Conservation (phyloP, 2,113 vertebrate species). For the Lasiurus cinereus region DNA sequence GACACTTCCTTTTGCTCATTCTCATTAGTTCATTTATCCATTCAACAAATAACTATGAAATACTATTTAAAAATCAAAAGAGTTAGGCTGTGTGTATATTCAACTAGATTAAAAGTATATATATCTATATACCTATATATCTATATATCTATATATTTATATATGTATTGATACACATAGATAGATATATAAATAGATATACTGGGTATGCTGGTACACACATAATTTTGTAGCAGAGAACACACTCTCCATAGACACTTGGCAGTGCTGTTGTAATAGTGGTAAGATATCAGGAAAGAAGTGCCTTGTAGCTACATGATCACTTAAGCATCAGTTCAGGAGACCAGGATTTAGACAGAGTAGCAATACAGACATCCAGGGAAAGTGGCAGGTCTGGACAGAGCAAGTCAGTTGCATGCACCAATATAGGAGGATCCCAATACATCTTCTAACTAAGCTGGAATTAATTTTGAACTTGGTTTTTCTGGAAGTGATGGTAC, state of each 20-base stretch:
- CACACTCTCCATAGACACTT: not conserved
- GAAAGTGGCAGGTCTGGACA: not conserved
- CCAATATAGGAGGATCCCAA: not conserved
- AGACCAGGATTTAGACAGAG: not conserved
- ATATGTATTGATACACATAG: no score
- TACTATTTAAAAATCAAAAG: conserved; percentile 1
- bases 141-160: no score
- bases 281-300: not conserved
- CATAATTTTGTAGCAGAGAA: not conserved
- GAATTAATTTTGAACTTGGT: not conserved
- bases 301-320: not conserved
- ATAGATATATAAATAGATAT: no score
- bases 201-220: not conserved
- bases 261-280: not conserved
- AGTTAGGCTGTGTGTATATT: not conserved
- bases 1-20: not conserved
- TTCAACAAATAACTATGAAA: conserved; percentile 32
- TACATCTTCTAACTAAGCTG: not conserved
- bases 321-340: not conserved
- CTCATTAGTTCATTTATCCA: not conserved
- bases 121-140: no score
- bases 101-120: not conserved
- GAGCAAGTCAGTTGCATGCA: not conserved
- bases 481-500: not conserved
- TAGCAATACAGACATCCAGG: not conserved